Conservation (phyloP, 1,140 invertebrate genomes). For the Drosophila nasuta region DNA sequence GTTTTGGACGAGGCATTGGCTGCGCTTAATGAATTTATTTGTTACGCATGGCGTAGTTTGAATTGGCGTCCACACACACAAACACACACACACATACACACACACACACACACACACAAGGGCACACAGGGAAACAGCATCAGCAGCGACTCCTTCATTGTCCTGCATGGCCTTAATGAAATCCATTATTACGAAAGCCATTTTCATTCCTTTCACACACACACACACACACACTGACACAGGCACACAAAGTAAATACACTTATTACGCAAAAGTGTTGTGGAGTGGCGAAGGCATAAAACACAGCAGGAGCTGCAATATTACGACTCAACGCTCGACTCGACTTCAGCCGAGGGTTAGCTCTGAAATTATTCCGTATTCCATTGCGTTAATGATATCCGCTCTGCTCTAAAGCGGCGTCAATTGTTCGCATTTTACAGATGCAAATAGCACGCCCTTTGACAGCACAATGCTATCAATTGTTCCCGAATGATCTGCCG, state of each 20-base stretch:
- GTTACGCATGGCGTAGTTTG: constrained; percentile 82
- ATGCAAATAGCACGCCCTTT: constrained; percentile 54
- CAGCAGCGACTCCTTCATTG: constrained; percentile 48
- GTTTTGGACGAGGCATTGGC: constrained; percentile 72
- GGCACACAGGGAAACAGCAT: constrained; percentile 14
- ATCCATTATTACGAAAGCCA: constrained; percentile 82
- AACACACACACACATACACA: constrained; percentile 23
- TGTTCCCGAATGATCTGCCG: neutral
- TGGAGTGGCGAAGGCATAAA: constrained; percentile 62
- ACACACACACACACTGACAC: constrained; percentile 3
- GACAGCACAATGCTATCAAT: constrained; percentile 19
- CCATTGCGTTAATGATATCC: constrained; percentile 23
- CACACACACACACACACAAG: neutral
- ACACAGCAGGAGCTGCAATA: constrained; percentile 75
- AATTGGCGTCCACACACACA: constrained; percentile 69
- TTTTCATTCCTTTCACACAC: constrained; percentile 59
- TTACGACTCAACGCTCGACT: constrained; percentile 58
- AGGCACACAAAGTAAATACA: constrained; percentile 72
- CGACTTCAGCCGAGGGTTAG: constrained; percentile 28
- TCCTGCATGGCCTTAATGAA: constrained; percentile 81
- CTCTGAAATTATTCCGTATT: neutral
- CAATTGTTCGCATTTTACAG: constrained; percentile 40
- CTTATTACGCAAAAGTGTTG: constrained; percentile 81
- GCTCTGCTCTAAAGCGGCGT: constrained; percentile 29
- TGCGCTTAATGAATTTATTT: constrained; percentile 89